These are phyloP conservation scores for Drosophila sucinea DNA, from an alignment of 1,140 invertebrate species.

Conservation along the genomic window DNA sequence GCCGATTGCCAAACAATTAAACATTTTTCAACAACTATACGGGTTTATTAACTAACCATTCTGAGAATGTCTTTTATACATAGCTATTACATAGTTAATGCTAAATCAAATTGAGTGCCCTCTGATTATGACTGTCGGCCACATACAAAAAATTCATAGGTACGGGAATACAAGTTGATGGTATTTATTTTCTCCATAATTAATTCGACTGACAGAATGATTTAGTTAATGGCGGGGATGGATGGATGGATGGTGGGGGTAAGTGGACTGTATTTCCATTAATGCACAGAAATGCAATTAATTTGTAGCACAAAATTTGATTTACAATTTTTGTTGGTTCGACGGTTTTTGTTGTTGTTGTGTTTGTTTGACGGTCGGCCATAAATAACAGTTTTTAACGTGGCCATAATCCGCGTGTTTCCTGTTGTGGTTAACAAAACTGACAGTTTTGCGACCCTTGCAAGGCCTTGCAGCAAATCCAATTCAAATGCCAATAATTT, in stretches of 20 bases:
- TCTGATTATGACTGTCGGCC: constrained; percentile 3
- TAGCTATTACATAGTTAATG: constrained; percentile 9
- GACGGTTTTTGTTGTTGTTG: neutral
- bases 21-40: constrained; percentile 20
- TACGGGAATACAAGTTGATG: neutral
- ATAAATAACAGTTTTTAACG: constrained; percentile 44
- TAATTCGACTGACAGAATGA: constrained; percentile 34
- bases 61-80: neutral
- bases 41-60: constrained; percentile 9
- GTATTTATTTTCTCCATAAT: constrained; percentile 17
- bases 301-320: constrained; percentile 45
- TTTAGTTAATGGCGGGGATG: constrained; percentile 26
- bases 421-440: constrained; percentile 12
- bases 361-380: constrained; percentile 3
- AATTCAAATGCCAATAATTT: constrained; percentile 18
- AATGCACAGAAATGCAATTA: constrained; percentile 45
- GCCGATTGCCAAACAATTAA: constrained; percentile 36
- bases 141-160: neutral
- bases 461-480: constrained; percentile 15
- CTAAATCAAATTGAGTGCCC: constrained; percentile 24
- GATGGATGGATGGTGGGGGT: neutral
- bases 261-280: constrained; percentile 6
- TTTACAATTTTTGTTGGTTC: constrained; percentile 37
- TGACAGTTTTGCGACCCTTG: neutral
- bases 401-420: constrained; percentile 6